Percentiles rank a stretch among this genome's conserved stretches.
Conservation (phyloP, 1,140 invertebrate genomes). For the Drosophila biarmipes region DNA sequence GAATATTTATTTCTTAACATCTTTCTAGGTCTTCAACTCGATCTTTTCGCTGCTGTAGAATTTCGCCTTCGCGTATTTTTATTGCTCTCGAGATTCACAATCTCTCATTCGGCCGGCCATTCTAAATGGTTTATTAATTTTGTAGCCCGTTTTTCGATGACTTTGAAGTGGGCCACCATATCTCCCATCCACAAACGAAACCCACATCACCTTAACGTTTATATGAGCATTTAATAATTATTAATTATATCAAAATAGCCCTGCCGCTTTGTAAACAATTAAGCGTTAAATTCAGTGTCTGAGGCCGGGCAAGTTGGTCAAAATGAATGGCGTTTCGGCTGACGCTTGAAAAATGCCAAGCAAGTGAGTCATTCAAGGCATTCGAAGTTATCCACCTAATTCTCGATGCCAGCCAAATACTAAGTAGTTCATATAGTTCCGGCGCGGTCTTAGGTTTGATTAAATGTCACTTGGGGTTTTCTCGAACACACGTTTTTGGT, state of each 20-base stretch:
- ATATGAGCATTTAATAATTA: constrained; percentile 36
- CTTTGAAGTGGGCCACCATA: constrained; percentile 57
- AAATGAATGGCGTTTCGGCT: constrained; percentile 33
- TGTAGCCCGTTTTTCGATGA: constrained; percentile 40
- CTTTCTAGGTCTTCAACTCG: constrained; percentile 44
- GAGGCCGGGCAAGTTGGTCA: constrained; percentile 15
- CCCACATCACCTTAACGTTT: constrained; percentile 30
- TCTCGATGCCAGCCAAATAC: constrained; percentile 55
- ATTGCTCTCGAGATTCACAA: constrained; percentile 61
- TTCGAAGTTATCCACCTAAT: constrained; percentile 40
- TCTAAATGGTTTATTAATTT: constrained; percentile 60
- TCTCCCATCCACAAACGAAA: background rate
- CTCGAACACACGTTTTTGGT: constrained; percentile 48
- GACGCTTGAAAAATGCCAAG: constrained; percentile 43
- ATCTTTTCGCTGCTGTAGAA: constrained; percentile 20
- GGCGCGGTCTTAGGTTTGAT: constrained; percentile 14
- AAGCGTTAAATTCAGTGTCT: constrained; percentile 35
- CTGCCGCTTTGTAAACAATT: constrained; percentile 41
- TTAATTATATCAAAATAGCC: constrained; percentile 49
- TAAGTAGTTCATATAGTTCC: constrained; percentile 46
- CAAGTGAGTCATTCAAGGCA: constrained; percentile 48
- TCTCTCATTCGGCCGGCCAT: constrained; percentile 47
- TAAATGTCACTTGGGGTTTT: constrained; percentile 60
- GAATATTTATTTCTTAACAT: constrained; percentile 43
- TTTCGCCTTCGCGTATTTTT: constrained; percentile 54